phyloP scores from a whole-genome alignment of 2,797 vertebrate genomes.

The Sebastes kiyomatsui region DNA sequence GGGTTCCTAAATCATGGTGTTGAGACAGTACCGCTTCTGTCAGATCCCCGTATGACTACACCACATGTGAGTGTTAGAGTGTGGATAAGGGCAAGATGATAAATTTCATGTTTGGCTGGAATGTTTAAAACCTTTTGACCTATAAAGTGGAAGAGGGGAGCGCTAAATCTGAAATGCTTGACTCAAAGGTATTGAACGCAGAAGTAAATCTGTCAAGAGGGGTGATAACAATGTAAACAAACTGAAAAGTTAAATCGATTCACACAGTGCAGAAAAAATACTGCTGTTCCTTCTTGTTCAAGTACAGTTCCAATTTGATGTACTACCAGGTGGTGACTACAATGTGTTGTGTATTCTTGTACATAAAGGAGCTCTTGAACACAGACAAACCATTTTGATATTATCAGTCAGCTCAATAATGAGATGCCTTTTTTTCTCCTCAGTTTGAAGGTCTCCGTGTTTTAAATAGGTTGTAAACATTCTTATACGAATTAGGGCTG shows the following conservation, averaged over 20 bases:
- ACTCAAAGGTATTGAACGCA: background rate
- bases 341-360: background rate
- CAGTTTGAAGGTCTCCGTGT: background rate
- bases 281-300: background rate
- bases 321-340: background rate
- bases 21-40: background rate
- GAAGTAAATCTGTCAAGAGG: slow-evolving; percentile 12
- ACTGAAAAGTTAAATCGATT: slow-evolving; percentile 17
- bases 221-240: slow-evolving; percentile 15
- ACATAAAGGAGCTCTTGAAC: background rate
- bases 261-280: background rate
- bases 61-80: background rate
- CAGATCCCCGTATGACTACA: background rate
- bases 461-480: background rate
- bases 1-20: background rate
- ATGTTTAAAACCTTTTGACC: slow-evolving; percentile 5
- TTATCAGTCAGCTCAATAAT: background rate
- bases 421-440: background rate
- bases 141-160: background rate
- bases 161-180: background rate
- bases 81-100: slow-evolving; percentile 1
- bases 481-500: too few relatives aligned
- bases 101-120: background rate
- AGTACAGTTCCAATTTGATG: background rate
- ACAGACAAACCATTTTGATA: background rate